phyloP scores from a whole-genome alignment of 2,797 vertebrate genomes.

The Pempheris klunzingeri region DNA sequence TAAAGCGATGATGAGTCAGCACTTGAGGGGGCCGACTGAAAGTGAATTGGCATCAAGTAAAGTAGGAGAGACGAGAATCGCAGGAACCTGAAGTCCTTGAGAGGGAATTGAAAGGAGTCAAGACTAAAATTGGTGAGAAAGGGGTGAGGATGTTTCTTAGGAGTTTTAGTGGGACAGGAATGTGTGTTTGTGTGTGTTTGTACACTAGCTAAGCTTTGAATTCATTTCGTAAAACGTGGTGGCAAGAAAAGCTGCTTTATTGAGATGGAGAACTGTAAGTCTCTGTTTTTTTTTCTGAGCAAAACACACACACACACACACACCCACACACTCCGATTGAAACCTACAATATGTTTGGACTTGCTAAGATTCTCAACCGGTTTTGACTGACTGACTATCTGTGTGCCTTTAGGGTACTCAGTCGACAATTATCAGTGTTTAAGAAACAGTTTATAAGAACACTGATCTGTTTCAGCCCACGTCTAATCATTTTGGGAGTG shows the following conservation, averaged over 20 bases:
- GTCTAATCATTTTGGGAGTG: constrained; percentile 55
- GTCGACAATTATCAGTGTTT: constrained; percentile 35
- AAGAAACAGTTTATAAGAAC: constrained; percentile 35
- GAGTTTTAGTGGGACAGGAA: constrained; percentile 57
- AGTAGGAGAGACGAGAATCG: background rate
- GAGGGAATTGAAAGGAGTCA: constrained; percentile 10
- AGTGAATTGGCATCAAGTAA: background rate
- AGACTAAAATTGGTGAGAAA: constrained; percentile 36
- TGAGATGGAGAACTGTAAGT: constrained; percentile 15
- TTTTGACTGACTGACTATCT: constrained; percentile 25
- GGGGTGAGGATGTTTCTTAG: constrained; percentile 62
- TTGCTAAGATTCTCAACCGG: constrained; percentile 47
- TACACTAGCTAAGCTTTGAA: constrained; percentile 32
- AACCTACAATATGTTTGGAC: constrained; percentile 52
- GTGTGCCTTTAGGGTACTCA: constrained; percentile 47
- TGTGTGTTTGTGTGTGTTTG: constrained; percentile 39
- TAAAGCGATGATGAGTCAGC: constrained; percentile 19
- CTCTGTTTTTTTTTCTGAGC: constrained; percentile 30
- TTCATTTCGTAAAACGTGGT: constrained; percentile 47
- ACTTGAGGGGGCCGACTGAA: background rate
- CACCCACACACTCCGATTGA: background rate
- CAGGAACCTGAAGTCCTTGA: background rate
- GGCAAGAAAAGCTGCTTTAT: constrained; percentile 40
- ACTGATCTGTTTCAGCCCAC: constrained; percentile 36
- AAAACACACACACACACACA: constrained; percentile 1